Conservation (phyloP, 2,113 vertebrate genomes). For the Oncorhynchus keta region DNA sequence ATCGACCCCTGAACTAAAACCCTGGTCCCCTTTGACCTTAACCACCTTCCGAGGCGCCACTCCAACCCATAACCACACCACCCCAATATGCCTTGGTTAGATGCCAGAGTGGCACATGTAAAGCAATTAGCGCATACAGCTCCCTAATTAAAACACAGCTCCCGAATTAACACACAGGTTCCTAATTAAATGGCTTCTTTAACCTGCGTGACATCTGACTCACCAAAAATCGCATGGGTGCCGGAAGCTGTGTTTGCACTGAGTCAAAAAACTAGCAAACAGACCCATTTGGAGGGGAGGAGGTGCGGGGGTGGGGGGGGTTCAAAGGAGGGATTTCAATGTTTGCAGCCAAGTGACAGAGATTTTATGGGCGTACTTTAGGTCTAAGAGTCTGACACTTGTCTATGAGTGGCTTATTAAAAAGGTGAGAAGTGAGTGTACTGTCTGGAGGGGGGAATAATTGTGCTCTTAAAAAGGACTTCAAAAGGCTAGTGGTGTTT, state of each 20-base stretch:
- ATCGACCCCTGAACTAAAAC: no score
- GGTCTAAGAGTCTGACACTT: conserved; percentile 55
- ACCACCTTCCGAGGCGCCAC: no score
- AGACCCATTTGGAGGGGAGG: background rate
- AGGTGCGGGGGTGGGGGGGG: no score
- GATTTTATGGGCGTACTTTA: conserved; percentile 70
- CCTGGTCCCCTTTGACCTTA: no score
- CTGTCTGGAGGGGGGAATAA: conserved; percentile 75
- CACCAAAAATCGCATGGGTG: conserved; percentile 69
- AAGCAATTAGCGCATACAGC: conserved; percentile 7
- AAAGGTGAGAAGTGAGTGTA: conserved; percentile 82
- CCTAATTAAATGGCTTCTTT: conserved; percentile 49
- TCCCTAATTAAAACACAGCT: conserved; percentile 11
- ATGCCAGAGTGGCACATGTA: background rate
- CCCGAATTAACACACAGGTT: no score
- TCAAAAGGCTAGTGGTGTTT: conserved; percentile 74
- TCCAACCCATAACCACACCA: no score
- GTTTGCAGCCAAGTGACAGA: conserved; percentile 68
- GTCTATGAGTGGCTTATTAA: conserved; percentile 77
- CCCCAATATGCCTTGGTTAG: no score
- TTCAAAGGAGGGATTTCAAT: conserved; percentile 30
- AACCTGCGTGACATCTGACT: conserved; percentile 62
- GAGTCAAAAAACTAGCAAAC: conserved; percentile 52
- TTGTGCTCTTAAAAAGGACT: conserved; percentile 76
- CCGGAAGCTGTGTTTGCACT: conserved; percentile 57